Percentiles rank a stretch among this genome's conserved stretches.
These are phyloP conservation scores for Helostoma temminkii DNA, from an alignment of 2,797 vertebrate species.

Conservation along the genomic window DNA sequence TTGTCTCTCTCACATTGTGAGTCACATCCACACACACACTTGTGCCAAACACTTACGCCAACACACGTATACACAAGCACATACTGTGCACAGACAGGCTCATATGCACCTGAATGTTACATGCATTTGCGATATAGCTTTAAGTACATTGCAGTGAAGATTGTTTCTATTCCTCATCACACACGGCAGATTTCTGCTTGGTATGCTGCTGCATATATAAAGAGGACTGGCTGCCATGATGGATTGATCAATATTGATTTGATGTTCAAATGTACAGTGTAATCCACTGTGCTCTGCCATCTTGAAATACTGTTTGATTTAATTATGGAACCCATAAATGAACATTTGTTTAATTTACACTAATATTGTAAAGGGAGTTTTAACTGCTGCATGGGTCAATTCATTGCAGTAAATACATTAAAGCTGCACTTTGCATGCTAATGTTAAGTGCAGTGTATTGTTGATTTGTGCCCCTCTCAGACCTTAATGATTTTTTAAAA, in stretches of 20 bases:
- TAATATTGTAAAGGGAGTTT: slow-evolving; percentile 27
- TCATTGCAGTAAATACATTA: slow-evolving; percentile 7
- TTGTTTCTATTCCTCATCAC: slow-evolving; percentile 8
- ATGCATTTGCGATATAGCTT: slow-evolving; percentile 32
- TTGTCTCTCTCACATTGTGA: slow-evolving; percentile 59
- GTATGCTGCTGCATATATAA: slow-evolving; percentile 56
- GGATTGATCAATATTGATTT: slow-evolving; percentile 70
- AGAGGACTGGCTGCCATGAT: slow-evolving; percentile 39
- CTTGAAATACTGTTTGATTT: slow-evolving; percentile 48
- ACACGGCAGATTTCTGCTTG: slow-evolving; percentile 31
- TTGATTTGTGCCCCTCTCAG: slow-evolving; percentile 2
- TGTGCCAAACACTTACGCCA: slow-evolving; percentile 22
- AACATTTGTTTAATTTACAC: slow-evolving; percentile 38
- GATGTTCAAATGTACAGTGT: slow-evolving; percentile 55
- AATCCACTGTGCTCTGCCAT: slow-evolving; percentile 56
- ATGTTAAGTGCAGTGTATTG: background rate
- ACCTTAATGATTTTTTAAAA: too few relatives aligned
- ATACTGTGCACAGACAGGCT: slow-evolving; percentile 2
- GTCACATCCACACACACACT: slow-evolving; percentile 45
- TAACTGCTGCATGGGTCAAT: background rate
- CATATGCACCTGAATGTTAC: slow-evolving; percentile 20
- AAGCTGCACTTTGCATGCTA: slow-evolving; percentile 10
- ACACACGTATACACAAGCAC: slow-evolving; percentile 32
- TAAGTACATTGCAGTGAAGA: slow-evolving; percentile 19
- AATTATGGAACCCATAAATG: slow-evolving; percentile 40